These are phyloP conservation scores for Callosobruchus maculatus DNA, from an alignment of 2,888 invertebrate genomes.

Conservation along the genomic window DNA sequence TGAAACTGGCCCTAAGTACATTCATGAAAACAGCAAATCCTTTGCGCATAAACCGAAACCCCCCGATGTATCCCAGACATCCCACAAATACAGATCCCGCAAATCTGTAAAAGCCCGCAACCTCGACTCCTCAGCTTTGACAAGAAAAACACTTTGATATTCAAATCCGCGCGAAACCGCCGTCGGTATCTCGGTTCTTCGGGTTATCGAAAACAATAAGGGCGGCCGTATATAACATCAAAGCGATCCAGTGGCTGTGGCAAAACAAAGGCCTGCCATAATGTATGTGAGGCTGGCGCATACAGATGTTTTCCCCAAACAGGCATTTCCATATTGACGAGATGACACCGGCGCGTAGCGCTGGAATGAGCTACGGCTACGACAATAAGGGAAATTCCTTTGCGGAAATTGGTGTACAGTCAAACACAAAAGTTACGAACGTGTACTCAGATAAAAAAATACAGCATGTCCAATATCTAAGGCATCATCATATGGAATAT, in stretches of 20 bases:
- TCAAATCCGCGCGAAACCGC: background rate
- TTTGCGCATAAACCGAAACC: too few species aligned
- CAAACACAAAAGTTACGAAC: background rate
- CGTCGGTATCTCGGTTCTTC: background rate
- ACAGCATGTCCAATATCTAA: too few species aligned
- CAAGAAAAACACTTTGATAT: background rate
- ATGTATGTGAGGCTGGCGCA: background rate
- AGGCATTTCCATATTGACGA: background rate
- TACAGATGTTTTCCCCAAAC: background rate
- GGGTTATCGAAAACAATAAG: background rate
- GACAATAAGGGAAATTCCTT: background rate
- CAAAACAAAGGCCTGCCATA: background rate
- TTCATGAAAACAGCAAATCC: too few species aligned
- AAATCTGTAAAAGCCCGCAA: background rate
- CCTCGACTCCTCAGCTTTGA: background rate
- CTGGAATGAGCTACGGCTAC: background rate
- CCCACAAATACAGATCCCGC: background rate
- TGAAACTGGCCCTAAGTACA: too few species aligned
- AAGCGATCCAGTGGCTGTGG: background rate
- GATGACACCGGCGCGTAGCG: background rate
- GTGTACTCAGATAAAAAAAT: too few species aligned
- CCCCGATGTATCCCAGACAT: too few species aligned
- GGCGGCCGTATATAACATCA: background rate
- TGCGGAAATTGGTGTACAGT: background rate
- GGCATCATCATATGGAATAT: too few species aligned